Conservation (phyloP, 2,113 vertebrate species). For the Hemibagrus wyckioides region DNA sequence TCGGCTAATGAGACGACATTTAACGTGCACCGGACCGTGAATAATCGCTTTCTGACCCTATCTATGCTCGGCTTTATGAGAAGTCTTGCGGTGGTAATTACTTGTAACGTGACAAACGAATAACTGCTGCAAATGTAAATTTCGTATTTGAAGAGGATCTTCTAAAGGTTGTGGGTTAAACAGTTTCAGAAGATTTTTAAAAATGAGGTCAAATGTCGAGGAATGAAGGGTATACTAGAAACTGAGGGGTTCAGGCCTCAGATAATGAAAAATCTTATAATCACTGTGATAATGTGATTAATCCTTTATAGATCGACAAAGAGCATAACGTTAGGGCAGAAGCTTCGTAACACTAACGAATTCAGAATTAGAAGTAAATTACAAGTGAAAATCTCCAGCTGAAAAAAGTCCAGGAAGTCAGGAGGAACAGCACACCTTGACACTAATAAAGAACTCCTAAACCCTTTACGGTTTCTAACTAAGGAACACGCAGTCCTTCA, state of each 20-base stretch:
- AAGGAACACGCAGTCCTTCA: neutral
- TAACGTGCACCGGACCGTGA: constrained; percentile 19
- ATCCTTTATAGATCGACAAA: neutral
- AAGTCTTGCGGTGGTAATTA: constrained; percentile 17
- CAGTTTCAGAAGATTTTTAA: neutral
- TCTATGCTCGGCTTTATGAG: neutral
- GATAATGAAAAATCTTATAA: neutral
- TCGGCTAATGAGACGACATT: constrained; percentile 19
- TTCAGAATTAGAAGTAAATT: neutral
- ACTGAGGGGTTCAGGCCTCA: neutral
- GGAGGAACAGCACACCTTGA: constrained; percentile 19
- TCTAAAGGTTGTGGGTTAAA: neutral
- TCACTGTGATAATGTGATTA: neutral
- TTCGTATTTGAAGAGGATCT: neutral
- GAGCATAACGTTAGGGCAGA: neutral
- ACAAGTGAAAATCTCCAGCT: neutral
- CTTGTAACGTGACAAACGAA: constrained; percentile 19
- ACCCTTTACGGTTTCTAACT: neutral
- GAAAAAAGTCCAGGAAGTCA: neutral
- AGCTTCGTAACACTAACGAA: neutral
- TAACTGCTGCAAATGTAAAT: neutral
- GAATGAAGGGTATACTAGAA: neutral
- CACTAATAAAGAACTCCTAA: neutral
- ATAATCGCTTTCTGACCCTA: constrained; percentile 30
- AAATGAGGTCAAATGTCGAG: neutral